Evolutionary conservation across 2,797 vertebrate genomes (phyloP), one percentile per base, ranked within the genome.

Genomic region (Uromys caudimaculatus): DNA sequence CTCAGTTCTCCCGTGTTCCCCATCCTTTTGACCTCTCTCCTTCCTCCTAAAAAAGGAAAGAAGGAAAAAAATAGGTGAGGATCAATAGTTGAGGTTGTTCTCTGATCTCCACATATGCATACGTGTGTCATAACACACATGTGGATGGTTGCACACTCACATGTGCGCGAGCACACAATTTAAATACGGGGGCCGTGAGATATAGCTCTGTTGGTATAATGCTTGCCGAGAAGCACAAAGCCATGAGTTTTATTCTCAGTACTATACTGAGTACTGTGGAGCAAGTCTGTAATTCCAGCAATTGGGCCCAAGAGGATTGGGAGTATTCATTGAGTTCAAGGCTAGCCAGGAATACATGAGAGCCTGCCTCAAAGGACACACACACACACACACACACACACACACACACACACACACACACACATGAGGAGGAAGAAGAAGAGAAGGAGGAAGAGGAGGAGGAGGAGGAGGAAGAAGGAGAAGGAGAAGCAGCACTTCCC

Each of bases 351-450:
- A 71, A 38, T 21, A 71, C n/a, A 71, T 21, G n/a, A 56, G 14
- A 60, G 8, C 56, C 17, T 60, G 24, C 38, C 38, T 60, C 79
- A 29, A 71, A 71, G 35, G n/a, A 19, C 10, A 38, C 14, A n/a
- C 19, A 78, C 21, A 60, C 54, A 24, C 58, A 23, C 23, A 60
- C 58, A 5, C 19, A 58, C 58, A 24, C 7, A 58, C 58, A 58
- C 58, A 58, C 58, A 58, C 52, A 58, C 58, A 58, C 8, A 67
- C 32, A 14, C 64, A 35, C 29, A 64, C 10, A 60, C 24, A 62
- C 62, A 35, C 12, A 35, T 3, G 64, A 35, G 4, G 13, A 6
- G 4, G 14, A 2, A 4, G 9, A 41, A 4, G 10, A 23, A 9
- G 21, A 73, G 38, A 0, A 24, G 16, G 35, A n/a, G 35, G 6